Base-by-base conservation (phyloP, 2,797 vertebrate species). In the Lutjanus argentimaculatus region DNA sequence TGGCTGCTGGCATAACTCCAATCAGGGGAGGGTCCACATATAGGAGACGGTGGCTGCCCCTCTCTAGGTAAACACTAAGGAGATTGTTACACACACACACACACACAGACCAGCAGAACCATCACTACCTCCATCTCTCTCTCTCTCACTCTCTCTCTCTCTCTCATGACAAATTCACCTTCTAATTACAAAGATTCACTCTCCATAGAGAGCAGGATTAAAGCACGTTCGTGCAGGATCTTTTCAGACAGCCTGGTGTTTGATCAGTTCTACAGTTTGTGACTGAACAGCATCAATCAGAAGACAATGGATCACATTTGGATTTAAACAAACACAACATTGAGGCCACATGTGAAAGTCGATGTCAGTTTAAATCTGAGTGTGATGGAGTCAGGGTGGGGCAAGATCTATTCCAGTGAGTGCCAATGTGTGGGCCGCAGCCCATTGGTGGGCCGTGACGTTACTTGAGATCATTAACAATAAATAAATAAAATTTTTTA, bases 41-140 rank as follows among this genome's bases (percentile, higher is more conserved):
- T 30, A 65, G 67, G 21, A 67, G 71, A 77, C 85, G 88, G 91
- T 93, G 92, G 94, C 91, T 95, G 94, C 82, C 89, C 94, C 93
- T 96, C 94, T 95, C 95, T 97, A 92, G 95, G 97, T 97, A 98
- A 98, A 98, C 97, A 98, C 93, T 80, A 45, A 94, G 91, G 94
- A 96, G 96, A 97, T 30, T 30, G 25, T 30, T 30, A 30, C 25
- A 30, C 25, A 30, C 25, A 30, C 25, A 30, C 25, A 30, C 25
- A 30, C 4, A 30, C 25, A 30, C 25, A 30, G 25, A 30, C 25
- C 25, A 30, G 25, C 52, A 58, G 6, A 48, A 11, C 25, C 49
- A 30, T 25, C 19, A 17, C 9, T 19, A 49, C 61, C 19, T 67
- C 15, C 45, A 30, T n/a, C n/a, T n/a, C n/a, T n/a, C n/a, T n/a